These are phyloP conservation scores for Venturia canescens DNA, from an alignment of 1,140 invertebrate species.

Conservation along the genomic window DNA sequence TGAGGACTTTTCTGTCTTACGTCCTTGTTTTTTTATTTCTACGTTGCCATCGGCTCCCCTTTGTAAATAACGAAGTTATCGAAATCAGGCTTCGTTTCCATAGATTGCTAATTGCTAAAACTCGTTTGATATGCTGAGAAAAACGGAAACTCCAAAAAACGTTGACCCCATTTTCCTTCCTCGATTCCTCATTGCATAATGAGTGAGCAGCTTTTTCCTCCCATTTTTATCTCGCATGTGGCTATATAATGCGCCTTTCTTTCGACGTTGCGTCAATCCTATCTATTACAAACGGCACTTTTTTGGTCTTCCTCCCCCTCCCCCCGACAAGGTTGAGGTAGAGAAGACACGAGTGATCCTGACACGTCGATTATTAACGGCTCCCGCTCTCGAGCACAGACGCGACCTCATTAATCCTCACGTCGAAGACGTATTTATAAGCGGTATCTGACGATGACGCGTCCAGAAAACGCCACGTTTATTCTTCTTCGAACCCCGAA, in stretches of 20 bases:
- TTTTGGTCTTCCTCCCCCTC: background rate
- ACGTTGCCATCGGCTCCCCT: too few species aligned
- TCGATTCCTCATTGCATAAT: background rate
- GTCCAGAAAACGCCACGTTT: background rate
- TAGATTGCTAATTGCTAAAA: background rate
- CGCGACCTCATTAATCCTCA: slow-evolving; percentile 1
- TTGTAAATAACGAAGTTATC: too few species aligned
- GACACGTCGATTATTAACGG: slow-evolving; percentile 22
- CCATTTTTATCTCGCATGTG: background rate
- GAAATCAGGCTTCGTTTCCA: too few species aligned
- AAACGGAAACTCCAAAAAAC: background rate
- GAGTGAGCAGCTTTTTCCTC: background rate
- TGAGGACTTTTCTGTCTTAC: too few species aligned
- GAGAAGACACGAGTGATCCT: background rate
- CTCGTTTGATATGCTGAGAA: background rate
- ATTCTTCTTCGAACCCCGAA: slow-evolving; percentile 5
- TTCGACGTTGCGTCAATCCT: background rate
- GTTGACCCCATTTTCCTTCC: background rate
- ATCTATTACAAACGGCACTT: background rate
- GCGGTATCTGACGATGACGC: background rate
- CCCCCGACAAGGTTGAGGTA: background rate
- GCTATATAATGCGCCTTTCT: background rate
- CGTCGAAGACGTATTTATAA: slow-evolving; percentile 6
- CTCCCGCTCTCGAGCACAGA: background rate
- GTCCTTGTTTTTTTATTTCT: too few species aligned